Evolutionary conservation across 2,113 vertebrate species (phyloP).

Genomic region (Tretioscincus oriximinensis): DNA sequence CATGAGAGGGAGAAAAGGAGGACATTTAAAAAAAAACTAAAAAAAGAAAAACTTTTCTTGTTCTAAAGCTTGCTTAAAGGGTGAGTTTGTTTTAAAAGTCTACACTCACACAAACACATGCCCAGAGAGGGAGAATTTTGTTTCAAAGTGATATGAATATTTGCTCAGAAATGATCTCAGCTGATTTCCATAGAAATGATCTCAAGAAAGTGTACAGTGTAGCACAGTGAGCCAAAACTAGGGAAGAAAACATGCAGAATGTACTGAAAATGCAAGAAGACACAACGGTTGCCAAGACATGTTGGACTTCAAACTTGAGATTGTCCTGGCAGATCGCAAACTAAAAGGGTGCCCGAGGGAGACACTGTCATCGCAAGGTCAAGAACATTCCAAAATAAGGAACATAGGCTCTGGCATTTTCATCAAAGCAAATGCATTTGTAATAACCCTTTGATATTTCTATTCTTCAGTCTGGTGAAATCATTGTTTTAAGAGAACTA

Average conservation of each 20-base stretch:
- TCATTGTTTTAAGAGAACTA: background rate
- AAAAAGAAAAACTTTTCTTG: background rate
- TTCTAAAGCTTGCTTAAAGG: background rate
- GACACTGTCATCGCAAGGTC: slow-evolving; percentile 2
- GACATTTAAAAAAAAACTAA: background rate
- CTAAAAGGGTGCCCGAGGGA: slow-evolving; percentile 22
- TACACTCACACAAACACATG: background rate
- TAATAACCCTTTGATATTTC: slow-evolving; percentile 1
- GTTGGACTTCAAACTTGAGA: slow-evolving; percentile 26
- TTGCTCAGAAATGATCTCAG: background rate
- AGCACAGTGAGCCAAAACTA: background rate
- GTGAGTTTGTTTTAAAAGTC: background rate
- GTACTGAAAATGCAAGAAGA: slow-evolving; percentile 14
- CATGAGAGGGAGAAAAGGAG: background rate
- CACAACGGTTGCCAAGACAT: slow-evolving; percentile 4
- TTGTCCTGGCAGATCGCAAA: background rate
- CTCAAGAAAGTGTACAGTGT: background rate
- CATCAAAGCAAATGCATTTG: background rate
- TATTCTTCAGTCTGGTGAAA: background rate
- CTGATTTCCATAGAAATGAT: background rate
- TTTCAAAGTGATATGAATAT: slow-evolving; percentile 19
- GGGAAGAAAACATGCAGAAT: background rate
- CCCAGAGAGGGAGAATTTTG: background rate
- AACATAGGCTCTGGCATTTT: background rate
- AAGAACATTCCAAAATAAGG: slow-evolving; percentile 6